Evolutionary conservation across 2,888 invertebrate species (phyloP), one percentile per base, ranked within the genome.

Genomic region (Leptinotarsa rubiginosa): DNA sequence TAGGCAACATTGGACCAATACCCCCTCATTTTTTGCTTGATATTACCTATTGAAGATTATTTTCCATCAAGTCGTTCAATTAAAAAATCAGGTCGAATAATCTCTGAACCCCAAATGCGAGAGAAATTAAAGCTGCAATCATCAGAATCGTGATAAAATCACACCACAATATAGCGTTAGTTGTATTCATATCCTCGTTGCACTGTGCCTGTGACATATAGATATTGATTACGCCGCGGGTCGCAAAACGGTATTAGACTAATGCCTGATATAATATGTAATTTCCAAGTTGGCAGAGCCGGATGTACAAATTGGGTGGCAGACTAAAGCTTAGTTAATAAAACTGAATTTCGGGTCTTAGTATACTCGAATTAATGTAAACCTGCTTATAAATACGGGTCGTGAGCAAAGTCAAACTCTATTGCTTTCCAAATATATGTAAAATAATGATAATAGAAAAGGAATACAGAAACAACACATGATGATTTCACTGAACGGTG

Each of bases 231-330:
- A 15, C 18, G 62, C 41, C 4, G 7, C 16, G 31, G 41, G 62
- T 50, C 16, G 59, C 59, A 64, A 62, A 70, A 64, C 52, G 74
- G 74, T 50, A 67, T 74, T 70, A 74, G 25, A 47, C 67, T 67
- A 70, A 74, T 74, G 54, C 62, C 67, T 49, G 67, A 49, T 73
- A 73, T 73, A 73, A 73, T 67, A 65, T 73, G 74, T 65, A 70
- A 70, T 74, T 70, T 59, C 67, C 62, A 62, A 62, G 62, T 62
- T 25, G 31, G 62, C 62, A 62, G 47, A 74, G 62, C 64, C 47
- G 52, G 67, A 62, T 62, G 62, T 66, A 70, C 74, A 70, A 74
- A 70, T 74, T 74, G 68, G 62, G 49, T 20, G 64, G 67, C 70
- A 67, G 62, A 47, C 70, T 70, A 54, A 74, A 74, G 62, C 62